Evolutionary conservation across 1,140 invertebrate species (phyloP).

Genomic region (Argopecten irradians): DNA sequence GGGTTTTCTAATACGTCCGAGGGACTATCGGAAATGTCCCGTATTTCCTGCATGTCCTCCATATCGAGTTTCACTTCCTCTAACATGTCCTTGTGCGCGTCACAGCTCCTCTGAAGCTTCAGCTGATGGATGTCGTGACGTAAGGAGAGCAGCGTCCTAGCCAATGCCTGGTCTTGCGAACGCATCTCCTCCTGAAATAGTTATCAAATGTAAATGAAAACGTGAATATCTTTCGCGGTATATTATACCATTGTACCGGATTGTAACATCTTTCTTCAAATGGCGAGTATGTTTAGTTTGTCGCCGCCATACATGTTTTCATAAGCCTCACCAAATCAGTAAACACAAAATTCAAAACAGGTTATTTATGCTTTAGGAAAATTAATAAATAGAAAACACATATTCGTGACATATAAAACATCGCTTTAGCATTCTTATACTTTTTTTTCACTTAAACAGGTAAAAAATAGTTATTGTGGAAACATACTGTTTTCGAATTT

Average conservation of each 20-base stretch:
- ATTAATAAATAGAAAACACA: no score
- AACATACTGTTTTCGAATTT: no score
- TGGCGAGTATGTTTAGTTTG: neutral
- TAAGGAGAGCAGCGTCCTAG: conserved; percentile 66
- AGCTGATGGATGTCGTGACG: conserved; percentile 70
- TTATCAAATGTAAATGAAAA: neutral
- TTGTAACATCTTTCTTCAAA: neutral
- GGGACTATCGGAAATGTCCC: conserved; percentile 68
- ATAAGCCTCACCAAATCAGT: neutral
- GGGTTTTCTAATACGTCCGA: conserved; percentile 61
- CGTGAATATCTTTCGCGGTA: neutral
- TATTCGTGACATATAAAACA: no score
- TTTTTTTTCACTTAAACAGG: no score
- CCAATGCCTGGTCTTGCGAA: conserved; percentile 67
- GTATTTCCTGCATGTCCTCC: conserved; percentile 66
- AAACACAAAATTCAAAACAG: neutral
- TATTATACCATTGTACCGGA: neutral
- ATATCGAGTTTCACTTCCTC: conserved; percentile 70
- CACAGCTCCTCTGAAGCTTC: conserved; percentile 66
- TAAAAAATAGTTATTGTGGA: no score
- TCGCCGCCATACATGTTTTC: neutral
- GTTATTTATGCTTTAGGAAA: neutral
- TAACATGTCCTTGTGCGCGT: conserved; percentile 70
- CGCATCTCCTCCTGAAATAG: conserved; percentile 68
- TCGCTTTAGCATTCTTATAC: no score